Percentiles rank a stretch among this genome's conserved stretches.
These are phyloP conservation scores for Aphrocallistes beatrix DNA, from an alignment of 37 sponge, comb jelly and placozoan genomes.

Conservation along the genomic window DNA sequence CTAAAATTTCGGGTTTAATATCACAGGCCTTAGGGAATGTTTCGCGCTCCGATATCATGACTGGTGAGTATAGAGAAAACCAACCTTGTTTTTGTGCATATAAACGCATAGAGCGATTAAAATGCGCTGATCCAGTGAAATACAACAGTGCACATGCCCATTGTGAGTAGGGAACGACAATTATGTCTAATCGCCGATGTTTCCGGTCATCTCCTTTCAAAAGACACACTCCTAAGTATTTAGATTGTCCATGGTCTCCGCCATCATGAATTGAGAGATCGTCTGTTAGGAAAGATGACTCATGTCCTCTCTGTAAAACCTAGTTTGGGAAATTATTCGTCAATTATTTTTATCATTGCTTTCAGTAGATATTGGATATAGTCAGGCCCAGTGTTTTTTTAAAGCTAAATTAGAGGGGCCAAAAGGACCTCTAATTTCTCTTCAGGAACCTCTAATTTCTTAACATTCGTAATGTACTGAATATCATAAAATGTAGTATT, in stretches of 20 bases:
- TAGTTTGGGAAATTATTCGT: too few species aligned
- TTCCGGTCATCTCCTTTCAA: neutral
- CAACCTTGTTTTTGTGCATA: neutral
- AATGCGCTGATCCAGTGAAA: neutral
- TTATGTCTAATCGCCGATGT: neutral
- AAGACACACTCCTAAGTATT: neutral
- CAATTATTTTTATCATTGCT: too few species aligned
- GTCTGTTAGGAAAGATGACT: neutral
- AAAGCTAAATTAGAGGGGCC: too few species aligned
- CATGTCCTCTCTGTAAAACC: neutral
- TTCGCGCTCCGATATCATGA: neutral
- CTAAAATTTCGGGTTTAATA: too few species aligned
- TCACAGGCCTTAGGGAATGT: too few species aligned
- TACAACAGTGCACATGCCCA: neutral
- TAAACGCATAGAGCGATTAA: neutral
- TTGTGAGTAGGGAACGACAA: neutral
- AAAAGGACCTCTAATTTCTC: too few species aligned
- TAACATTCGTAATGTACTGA: too few species aligned
- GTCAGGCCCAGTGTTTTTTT: too few species aligned
- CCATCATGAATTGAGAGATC: neutral
- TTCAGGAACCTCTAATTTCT: too few species aligned
- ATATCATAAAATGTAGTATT: too few species aligned
- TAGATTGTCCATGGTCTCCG: neutral
- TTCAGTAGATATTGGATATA: too few species aligned
- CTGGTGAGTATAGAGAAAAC: neutral